Base-by-base conservation (phyloP, 2,113 vertebrate species). In the Galeopterus variegatus region DNA sequence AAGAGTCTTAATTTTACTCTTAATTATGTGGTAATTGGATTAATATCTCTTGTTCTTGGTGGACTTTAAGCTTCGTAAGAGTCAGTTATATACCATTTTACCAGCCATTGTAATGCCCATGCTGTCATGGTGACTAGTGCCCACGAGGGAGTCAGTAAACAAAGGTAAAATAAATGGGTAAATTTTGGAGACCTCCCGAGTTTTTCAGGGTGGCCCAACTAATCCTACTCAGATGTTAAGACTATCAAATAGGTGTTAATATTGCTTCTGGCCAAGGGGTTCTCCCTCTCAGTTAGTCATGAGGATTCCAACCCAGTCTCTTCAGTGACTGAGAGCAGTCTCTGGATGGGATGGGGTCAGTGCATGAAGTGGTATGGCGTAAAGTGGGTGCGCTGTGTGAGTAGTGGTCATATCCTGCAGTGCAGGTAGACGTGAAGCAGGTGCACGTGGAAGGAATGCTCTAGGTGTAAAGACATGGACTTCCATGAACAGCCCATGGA, bases 201-300 rank as follows among this genome's bases (percentile, higher is more conserved):
- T 56, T 92, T 11, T 67, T 77, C 5, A 28, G 23, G 54, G 26
- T 58, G 50, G 67, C 8, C 21, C 56, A 84, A 15, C 2, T 41
- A 62, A 86, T 73, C 8, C 69, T 86, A 81, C 54, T 85, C 69
- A 83, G 50, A 83, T 86, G n/a, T 93, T 77, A 67, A 36, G 52
- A 73, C 31, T 56, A 41, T 92, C 48, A 82, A 54, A 45, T 77
- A 31, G 26, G 24, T 85, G 84, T 97, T 72, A 54, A 60, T 77
- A 70, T 64, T 92, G 31, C n/a, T 62, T 90, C 48, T 95, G n/a
- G n/a, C 9, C 36, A 64, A 84, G 48, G 41, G 11, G 13, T 84
- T 82, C 58, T 76, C 17, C 21, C 89, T 92, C 33, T 80, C 65
- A 48, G 31, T 85, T 86, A 56, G 26, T 92, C 5, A 7, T 50